Percentiles rank a stretch among this genome's conserved stretches.
phyloP scores from a whole-genome alignment of 2,888 invertebrate species.

The Ochlodes sylvanus region DNA sequence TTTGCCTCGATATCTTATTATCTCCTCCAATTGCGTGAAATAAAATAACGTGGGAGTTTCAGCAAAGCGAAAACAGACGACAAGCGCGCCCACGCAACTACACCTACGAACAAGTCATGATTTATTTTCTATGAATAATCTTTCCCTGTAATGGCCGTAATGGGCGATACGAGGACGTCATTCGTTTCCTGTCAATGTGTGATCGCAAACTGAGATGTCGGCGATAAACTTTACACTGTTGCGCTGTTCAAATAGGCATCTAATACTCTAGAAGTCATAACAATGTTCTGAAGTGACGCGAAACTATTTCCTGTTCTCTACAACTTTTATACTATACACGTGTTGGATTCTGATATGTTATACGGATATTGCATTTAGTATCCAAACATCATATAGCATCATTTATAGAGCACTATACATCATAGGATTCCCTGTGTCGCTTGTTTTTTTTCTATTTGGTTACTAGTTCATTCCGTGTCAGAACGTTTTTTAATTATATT shows the following conservation, averaged over 20 bases:
- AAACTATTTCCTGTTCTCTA: slow-evolving; percentile 4
- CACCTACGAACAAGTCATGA: slow-evolving; percentile 13
- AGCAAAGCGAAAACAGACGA: slow-evolving; percentile 9
- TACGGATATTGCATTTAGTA: too few species aligned
- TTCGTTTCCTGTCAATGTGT: slow-evolving; percentile 21
- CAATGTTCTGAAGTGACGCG: not conserved
- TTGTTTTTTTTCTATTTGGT: too few species aligned
- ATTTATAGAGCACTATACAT: too few species aligned
- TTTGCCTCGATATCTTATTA: not conserved
- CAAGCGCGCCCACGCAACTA: slow-evolving; percentile 13
- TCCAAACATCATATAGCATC: too few species aligned
- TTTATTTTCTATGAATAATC: slow-evolving; percentile 24
- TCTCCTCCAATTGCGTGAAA: not conserved
- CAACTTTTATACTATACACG: too few species aligned
- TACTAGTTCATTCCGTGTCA: too few species aligned
- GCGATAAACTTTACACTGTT: slow-evolving; percentile 3
- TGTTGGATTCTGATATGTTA: too few species aligned
- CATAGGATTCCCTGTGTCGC: too few species aligned
- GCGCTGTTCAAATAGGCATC: too few species aligned
- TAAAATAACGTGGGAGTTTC: slow-evolving; percentile 21
- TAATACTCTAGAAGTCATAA: not conserved
- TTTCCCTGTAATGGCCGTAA: slow-evolving; percentile 20
- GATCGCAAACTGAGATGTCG: slow-evolving; percentile 3
- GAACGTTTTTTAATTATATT: too few species aligned
- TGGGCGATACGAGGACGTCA: slow-evolving; percentile 24